Conservation (phyloP, 1,140 invertebrate species). For the fruit fly (Drosophila melanogaster) region Release_6_plus_ISO1_MT NT_033777.3:24526501-24527000, state of each 20-base stretch:
- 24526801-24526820: conserved; percentile 81
- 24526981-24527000: no score
- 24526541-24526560: conserved; percentile 70
- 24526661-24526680: conserved; percentile 75
- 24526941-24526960: no score
- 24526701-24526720: background rate
- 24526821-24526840: conserved; percentile 85
- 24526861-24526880: conserved; percentile 85
- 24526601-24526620: conserved; percentile 77
- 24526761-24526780: conserved; percentile 80
- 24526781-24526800: conserved; percentile 82
- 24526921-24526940: no score
- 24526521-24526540: conserved; percentile 52
- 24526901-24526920: conserved; percentile 48
- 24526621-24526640: conserved; percentile 80
- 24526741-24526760: conserved; percentile 78
- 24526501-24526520: conserved; percentile 8
- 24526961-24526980: no score
- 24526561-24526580: conserved; percentile 23
- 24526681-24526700: conserved; percentile 61
- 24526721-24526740: conserved; percentile 14
- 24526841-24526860: conserved; percentile 86
- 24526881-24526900: conserved; percentile 79
- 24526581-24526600: conserved; percentile 48
- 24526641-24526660: conserved; percentile 81